Conservation (phyloP, 2,888 invertebrate species). For the Muschampia plurimacula region DNA sequence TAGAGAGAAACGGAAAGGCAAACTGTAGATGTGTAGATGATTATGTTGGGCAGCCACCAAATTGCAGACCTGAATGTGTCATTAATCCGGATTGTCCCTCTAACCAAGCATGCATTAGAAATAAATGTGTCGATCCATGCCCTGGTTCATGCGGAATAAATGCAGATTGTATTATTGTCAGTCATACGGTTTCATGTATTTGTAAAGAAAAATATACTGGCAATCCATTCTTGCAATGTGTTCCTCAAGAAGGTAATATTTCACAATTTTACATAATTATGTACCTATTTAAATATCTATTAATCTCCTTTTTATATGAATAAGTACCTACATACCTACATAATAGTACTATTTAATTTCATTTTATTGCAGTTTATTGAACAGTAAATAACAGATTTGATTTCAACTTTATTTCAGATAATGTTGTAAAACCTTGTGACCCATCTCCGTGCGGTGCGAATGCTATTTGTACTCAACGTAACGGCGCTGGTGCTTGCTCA, state of each 20-base stretch:
- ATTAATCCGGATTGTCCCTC: constrained; percentile 93
- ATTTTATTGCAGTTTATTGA: too few relatives aligned
- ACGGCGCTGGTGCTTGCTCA: constrained; percentile 92
- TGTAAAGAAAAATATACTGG: constrained; percentile 92
- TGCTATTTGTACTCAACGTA: constrained; percentile 91
- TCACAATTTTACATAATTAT: constrained; percentile 1
- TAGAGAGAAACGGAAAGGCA: constrained; percentile 88
- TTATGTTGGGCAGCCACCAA: constrained; percentile 92
- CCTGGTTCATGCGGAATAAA: constrained; percentile 93
- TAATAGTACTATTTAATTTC: too few relatives aligned
- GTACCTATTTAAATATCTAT: not conserved
- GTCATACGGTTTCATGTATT: constrained; percentile 92
- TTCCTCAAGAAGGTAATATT: constrained; percentile 81
- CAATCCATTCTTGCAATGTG: constrained; percentile 93
- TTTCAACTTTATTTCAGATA: constrained; percentile 68
- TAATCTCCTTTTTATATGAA: too few relatives aligned
- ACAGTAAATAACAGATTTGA: not conserved
- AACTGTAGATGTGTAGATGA: constrained; percentile 91
- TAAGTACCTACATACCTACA: too few relatives aligned
- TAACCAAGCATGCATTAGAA: constrained; percentile 91
- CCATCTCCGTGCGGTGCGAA: constrained; percentile 95
- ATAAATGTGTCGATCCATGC: constrained; percentile 93
- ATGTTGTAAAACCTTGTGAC: constrained; percentile 90
- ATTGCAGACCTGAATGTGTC: constrained; percentile 93
- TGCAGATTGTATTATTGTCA: constrained; percentile 92